These are phyloP conservation scores for Propithecus coquereli DNA, from an alignment of 2,113 vertebrate genomes.

Conservation along the genomic window DNA sequence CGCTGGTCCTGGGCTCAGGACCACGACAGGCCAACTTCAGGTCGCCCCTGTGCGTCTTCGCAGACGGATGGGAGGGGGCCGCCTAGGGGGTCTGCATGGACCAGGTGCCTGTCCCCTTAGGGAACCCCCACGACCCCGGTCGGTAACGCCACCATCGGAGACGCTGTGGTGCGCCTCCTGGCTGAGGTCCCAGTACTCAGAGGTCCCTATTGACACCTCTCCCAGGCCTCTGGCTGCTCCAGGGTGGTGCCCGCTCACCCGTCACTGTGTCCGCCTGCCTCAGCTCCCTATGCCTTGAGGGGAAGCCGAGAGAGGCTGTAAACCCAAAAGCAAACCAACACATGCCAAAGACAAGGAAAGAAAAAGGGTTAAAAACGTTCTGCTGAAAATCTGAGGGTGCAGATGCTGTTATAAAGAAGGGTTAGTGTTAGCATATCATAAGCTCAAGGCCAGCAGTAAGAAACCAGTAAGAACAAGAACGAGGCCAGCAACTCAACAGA, in stretches of 20 bases:
- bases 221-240: neutral
- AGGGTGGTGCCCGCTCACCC: neutral
- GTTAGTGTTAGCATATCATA: neutral
- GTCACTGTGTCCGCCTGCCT: fast-evolving
- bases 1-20: neutral
- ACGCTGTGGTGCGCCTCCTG: neutral
- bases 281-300: neutral
- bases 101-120: neutral
- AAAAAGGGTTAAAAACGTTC: neutral
- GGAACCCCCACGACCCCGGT: neutral
- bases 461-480: neutral
- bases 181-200: neutral
- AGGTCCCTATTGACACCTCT: neutral
- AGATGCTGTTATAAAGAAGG: neutral
- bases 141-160: neutral
- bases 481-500: neutral
- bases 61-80: no score
- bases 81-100: neutral
- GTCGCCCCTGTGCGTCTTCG: neutral
- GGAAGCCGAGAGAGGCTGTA: neutral
- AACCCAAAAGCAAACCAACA: neutral
- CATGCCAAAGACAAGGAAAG: neutral
- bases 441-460: neutral
- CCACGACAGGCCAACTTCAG: neutral
- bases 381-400: neutral